Evolutionary conservation across 2,113 vertebrate species (phyloP), one percentile per base, ranked within the genome.

Genomic region (Myanophis thanlyinensis): DNA sequence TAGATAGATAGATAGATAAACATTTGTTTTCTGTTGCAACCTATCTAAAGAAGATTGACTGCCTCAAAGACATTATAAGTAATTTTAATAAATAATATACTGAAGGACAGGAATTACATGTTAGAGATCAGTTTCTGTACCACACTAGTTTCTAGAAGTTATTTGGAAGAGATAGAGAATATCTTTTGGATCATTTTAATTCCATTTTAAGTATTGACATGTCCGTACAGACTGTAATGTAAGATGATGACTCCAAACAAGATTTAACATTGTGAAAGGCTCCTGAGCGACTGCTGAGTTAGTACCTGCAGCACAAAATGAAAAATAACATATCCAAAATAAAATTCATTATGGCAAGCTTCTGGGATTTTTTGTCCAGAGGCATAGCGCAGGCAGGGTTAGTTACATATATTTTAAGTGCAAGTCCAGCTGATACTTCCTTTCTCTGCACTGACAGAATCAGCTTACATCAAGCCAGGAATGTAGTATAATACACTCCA

Each of bases 401-500:
- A 86, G 12, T 35, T 67, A 49, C 85, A 52, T 40, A 73, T 35
- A 52, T 47, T 88, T 88, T 67, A 73, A 92, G 20, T 48, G n/a
- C 86, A 8, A 54, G 53, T 67, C 53, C 85, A 62, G 23, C n/a
- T 87, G 47, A 27, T 87, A 52, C 11, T 35, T 51, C 44, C 35
- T 27, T 88, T 56, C 47, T 59, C 47, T 46, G 23, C 35, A 92
- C n/a, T 35, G 56, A 56, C 25, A 86, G 22, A 27, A 46, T 27
- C 48, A 73, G 35, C n/a, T 88, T 49, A 35, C n/a, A 30, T 73
- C 54, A 87, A 92, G 27, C n/a, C 56, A 88, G 23, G 47, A 44
- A 92, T 62, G 48, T 30, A 73, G 53, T 8, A 85, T 85, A 85
- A 85, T 85, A 89, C 67, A 89, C 44, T 59, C 88, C 88, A 92